phyloP scores from a whole-genome alignment of 2,888 invertebrate genomes.

The Nomada fucata region DNA sequence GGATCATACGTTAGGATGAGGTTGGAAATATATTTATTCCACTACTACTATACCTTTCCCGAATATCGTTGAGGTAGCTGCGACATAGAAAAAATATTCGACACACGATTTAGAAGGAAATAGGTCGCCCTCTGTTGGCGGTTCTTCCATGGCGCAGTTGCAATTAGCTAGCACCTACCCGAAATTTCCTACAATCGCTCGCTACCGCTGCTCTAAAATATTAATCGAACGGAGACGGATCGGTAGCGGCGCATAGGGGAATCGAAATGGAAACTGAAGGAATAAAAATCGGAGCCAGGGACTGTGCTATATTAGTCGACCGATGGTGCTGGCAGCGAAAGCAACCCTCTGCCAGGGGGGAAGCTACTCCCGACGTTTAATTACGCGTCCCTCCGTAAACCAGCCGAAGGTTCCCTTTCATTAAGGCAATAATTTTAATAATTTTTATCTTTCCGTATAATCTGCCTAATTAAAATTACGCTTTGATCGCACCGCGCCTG shows the following conservation, averaged over 20 bases:
- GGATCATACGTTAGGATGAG: too few relatives aligned
- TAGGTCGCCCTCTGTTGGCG: too few relatives aligned
- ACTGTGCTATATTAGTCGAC: conserved; percentile 53
- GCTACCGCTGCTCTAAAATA: not conserved
- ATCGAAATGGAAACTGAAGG: not conserved
- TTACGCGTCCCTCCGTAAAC: conserved; percentile 80
- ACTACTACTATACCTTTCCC: too few relatives aligned
- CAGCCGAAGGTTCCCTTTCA: conserved; percentile 81
- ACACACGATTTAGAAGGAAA: too few relatives aligned
- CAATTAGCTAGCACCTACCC: too few relatives aligned
- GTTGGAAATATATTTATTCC: too few relatives aligned
- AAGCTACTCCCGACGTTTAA: conserved; percentile 80
- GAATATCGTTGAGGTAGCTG: too few relatives aligned
- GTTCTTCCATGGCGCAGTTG: too few relatives aligned
- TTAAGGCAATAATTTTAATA: conserved; percentile 84
- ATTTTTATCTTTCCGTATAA: conserved; percentile 84
- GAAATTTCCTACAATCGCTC: too few relatives aligned
- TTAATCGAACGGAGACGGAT: not conserved
- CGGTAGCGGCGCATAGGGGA: not conserved
- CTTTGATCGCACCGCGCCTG: conserved; percentile 81
- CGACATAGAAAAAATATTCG: too few relatives aligned
- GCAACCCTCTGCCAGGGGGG: conserved; percentile 67
- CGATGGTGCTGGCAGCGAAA: conserved; percentile 50
- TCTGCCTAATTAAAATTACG: conserved; percentile 84
- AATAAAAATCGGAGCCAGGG: conserved; percentile 46